Evolutionary conservation across 2,888 invertebrate genomes (phyloP).

Genomic region (Liopterus haemorrhoidalis): DNA sequence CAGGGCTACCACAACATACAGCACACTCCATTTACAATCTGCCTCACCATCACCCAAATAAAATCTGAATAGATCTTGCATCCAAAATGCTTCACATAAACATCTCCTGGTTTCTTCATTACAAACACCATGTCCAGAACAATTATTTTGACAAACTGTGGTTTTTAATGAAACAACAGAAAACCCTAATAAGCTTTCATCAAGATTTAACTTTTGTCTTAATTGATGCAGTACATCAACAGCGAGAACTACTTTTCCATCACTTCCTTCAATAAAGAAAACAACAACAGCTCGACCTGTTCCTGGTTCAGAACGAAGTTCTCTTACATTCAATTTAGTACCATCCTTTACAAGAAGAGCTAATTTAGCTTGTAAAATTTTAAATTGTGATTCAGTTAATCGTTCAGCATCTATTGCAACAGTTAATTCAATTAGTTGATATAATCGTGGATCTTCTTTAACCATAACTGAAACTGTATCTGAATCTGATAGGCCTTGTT

Average conservation of each 20-base stretch:
- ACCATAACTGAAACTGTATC: slow-evolving; percentile 82
- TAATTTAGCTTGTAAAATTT: slow-evolving; percentile 72
- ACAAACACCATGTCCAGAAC: slow-evolving; percentile 88
- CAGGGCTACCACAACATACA: slow-evolving; percentile 79
- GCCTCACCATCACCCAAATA: slow-evolving; percentile 42
- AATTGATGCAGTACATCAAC: slow-evolving; percentile 61
- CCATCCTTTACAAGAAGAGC: slow-evolving; percentile 72
- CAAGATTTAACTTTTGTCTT: slow-evolving; percentile 62
- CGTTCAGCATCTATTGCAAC: slow-evolving; percentile 67
- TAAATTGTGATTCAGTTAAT: slow-evolving; percentile 65
- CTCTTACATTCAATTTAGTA: slow-evolving; percentile 52
- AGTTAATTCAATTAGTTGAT: slow-evolving; percentile 74
- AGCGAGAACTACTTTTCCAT: slow-evolving; percentile 50
- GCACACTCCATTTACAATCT: slow-evolving; percentile 85
- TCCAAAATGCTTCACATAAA: slow-evolving; percentile 94
- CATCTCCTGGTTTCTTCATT: slow-evolving; percentile 77
- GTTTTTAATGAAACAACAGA: slow-evolving; percentile 76
- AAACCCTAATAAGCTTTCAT: slow-evolving; percentile 64
- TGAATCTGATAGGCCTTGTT: slow-evolving; percentile 75
- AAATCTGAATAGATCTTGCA: slow-evolving; percentile 53
- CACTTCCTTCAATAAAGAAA: slow-evolving; percentile 45
- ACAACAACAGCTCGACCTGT: slow-evolving; percentile 49
- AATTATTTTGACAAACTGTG: slow-evolving; percentile 83
- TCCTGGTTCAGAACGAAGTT: slow-evolving; percentile 48
- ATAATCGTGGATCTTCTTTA: slow-evolving; percentile 66